Evolutionary conservation across 1,140 invertebrate species (phyloP).

Genomic region (Stenopsyche tienmushanensis): DNA sequence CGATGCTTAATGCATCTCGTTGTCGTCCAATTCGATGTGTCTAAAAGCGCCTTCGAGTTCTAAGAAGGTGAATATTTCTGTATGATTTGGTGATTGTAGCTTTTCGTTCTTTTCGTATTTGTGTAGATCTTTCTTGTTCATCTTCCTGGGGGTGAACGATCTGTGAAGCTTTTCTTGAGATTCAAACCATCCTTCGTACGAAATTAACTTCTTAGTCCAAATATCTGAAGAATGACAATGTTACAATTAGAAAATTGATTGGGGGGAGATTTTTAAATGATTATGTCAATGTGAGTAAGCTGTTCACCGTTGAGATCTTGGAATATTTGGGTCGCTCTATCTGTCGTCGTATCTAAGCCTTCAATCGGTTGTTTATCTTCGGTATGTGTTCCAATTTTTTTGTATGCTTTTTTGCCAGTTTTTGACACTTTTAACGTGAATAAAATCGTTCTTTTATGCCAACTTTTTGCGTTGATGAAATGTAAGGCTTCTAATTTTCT

Average conservation of each 20-base stretch:
- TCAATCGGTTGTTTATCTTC: conserved; percentile 22
- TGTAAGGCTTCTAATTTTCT: conserved; percentile 26
- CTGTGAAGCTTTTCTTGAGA: conserved; percentile 24
- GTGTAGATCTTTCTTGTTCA: conserved; percentile 19
- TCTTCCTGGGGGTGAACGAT: conserved; percentile 26
- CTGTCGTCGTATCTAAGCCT: conserved; percentile 26
- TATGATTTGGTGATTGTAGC: conserved; percentile 12
- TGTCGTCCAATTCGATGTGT: conserved; percentile 22
- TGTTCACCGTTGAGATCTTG: conserved; percentile 36
- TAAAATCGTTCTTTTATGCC: conserved; percentile 29
- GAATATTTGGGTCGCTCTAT: conserved; percentile 23
- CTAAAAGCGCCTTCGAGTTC: conserved; percentile 35
- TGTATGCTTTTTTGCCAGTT: conserved; percentile 20
- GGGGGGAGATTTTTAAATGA: background rate
- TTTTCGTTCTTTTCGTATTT: conserved; percentile 15
- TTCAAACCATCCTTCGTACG: conserved; percentile 34
- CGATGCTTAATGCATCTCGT: conserved; percentile 1
- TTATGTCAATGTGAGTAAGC: background rate
- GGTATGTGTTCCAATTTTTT: conserved; percentile 26
- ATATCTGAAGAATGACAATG: conserved; percentile 30
- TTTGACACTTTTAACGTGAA: conserved; percentile 33
- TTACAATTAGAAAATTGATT: too few relatives aligned
- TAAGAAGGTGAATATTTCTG: conserved; percentile 32
- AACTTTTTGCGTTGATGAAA: conserved; percentile 30
- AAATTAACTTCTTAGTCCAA: conserved; percentile 34